phyloP scores from a whole-genome alignment of 2,797 vertebrate genomes.

The Mormyrus hasselquistii region DNA sequence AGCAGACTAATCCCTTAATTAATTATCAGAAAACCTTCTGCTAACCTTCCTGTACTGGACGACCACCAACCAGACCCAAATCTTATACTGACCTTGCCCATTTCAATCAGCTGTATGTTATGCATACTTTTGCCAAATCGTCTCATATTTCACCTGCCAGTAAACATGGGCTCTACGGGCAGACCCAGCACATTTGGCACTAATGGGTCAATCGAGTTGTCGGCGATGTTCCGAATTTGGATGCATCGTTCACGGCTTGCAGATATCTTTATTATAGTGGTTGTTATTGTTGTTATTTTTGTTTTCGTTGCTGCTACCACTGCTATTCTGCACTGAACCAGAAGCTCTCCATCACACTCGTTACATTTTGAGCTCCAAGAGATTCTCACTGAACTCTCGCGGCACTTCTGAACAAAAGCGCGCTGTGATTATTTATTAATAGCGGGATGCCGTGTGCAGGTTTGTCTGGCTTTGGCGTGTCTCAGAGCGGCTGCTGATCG shows the following conservation, averaged over 20 bases:
- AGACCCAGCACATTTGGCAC: background rate
- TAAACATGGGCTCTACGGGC: background rate
- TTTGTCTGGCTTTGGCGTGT: background rate
- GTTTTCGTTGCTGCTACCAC: background rate
- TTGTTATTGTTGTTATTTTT: background rate
- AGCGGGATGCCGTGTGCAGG: background rate
- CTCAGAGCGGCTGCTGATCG: background rate
- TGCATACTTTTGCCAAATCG: background rate
- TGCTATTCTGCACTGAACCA: background rate
- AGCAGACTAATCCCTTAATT: background rate
- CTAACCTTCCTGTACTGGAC: background rate
- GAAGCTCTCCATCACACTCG: background rate
- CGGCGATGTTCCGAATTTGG: background rate
- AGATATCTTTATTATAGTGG: background rate
- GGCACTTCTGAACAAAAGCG: background rate
- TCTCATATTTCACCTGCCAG: background rate
- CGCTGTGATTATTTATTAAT: conserved; percentile 9
- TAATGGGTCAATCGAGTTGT: background rate
- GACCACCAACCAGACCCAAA: background rate
- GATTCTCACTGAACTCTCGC: background rate
- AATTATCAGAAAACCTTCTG: background rate
- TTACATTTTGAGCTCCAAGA: background rate
- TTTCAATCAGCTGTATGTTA: background rate
- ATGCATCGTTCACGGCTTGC: background rate
- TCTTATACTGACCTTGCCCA: background rate